Conservation (phyloP, 2,113 vertebrate genomes). For the Pleuronectes platessa region DNA sequence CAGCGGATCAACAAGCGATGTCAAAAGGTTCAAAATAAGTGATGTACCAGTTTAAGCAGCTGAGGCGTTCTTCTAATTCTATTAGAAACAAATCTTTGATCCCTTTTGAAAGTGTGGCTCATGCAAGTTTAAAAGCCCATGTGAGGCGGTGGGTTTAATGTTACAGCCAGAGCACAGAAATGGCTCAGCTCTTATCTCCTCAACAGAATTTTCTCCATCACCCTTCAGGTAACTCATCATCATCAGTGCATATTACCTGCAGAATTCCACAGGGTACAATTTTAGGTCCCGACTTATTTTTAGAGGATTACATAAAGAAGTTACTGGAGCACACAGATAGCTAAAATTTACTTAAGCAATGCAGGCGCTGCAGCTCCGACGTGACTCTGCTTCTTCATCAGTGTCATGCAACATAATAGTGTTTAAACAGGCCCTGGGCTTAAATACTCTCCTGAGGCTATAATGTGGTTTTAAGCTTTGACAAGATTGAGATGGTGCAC, state of each 20-base stretch:
- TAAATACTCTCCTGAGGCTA: constrained; percentile 68
- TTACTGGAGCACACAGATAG: constrained; percentile 39
- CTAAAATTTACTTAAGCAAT: constrained; percentile 61
- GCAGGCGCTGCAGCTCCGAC: constrained; percentile 31
- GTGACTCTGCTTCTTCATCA: constrained; percentile 68
- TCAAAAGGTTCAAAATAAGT: constrained; percentile 30
- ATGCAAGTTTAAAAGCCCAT: constrained; percentile 33
- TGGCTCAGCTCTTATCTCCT: constrained; percentile 22
- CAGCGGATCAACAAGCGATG: constrained; percentile 23
- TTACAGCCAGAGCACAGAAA: constrained; percentile 17
- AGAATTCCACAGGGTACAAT: constrained; percentile 60
- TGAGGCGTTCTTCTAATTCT: constrained; percentile 19
- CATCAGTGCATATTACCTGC: constrained; percentile 62
- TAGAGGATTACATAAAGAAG: constrained; percentile 58
- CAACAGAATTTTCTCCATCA: constrained; percentile 28
- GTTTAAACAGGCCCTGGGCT: constrained; percentile 58
- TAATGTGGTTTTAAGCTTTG: constrained; percentile 65
- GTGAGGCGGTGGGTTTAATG: constrained; percentile 20
- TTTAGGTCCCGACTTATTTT: constrained; percentile 57
- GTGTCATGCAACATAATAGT: constrained; percentile 61
- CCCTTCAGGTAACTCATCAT: constrained; percentile 55
- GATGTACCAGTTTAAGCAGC: constrained; percentile 21
- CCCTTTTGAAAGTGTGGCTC: constrained; percentile 40
- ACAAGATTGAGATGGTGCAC: constrained; percentile 62
- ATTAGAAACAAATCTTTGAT: constrained; percentile 1